Evolutionary conservation across 2,888 invertebrate species (phyloP), one percentile per base, ranked within the genome.

Genomic region (Gastracanthus pulcherrimus): DNA sequence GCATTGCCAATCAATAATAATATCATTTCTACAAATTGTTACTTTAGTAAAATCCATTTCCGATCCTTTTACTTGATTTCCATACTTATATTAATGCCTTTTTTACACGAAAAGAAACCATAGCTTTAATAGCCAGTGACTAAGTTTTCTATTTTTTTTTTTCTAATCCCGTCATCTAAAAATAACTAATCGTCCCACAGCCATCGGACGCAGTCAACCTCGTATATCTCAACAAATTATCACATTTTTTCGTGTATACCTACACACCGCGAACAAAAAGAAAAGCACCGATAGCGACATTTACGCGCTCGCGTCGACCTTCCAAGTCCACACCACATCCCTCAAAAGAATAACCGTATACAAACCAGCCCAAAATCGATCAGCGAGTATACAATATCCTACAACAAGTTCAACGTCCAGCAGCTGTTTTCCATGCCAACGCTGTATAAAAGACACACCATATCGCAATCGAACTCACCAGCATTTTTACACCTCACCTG

Each of bases 371-470:
- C 19, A 41, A 67, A 76, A 76, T 76, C 76, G 67, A 76, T 76
- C 41, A 19, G 4, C 13, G 19, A 31, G n/a, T 31, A 58, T 55
- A 19, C n/a, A 13, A 13, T 34, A 58, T 13, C 58, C 23, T 16
- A 31, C 29, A n/a, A n/a, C n/a, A 64, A 48, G 75, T 74, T 36
- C 55, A 55, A 16, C 31, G 69, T 69, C 76, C 76, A 76, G n/a
- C n/a, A n/a, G 69, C 76, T 76, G 76, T 23, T 69, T 76, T 76
- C 29, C 67, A 45, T 41, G 45, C 38, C 55, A 62, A 62, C 51
- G 23, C 19, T 58, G 67, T 11, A 45, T 9, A 62, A n/a, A 55
- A 5, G 41, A 67, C 7, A 41, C 1, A 66, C 23, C n/a, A 36
- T 9, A 19, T n/a, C 34, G 2, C 26, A 16, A 3, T 38, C 66